Conservation (phyloP, 1,140 invertebrate species). For the Leptinotarsa undecemlineata region DNA sequence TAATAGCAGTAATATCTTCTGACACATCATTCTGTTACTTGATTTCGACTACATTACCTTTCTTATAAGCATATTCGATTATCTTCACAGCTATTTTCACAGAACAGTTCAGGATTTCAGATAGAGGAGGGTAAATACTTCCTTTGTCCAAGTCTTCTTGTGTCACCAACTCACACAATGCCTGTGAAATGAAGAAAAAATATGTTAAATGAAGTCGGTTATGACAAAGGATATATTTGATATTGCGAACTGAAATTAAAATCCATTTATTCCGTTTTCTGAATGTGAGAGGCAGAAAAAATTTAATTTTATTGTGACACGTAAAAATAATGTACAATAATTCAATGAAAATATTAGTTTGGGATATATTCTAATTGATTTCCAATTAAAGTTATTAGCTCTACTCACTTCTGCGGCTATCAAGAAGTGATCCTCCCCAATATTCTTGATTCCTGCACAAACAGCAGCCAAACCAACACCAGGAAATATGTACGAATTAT, state of each 20-base stretch:
- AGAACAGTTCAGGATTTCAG: constrained; percentile 87
- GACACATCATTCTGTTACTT: too few species aligned
- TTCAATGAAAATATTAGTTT: too few species aligned
- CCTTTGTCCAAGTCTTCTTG: constrained; percentile 81
- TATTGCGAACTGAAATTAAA: too few species aligned
- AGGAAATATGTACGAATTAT: constrained; percentile 97
- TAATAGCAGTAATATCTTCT: too few species aligned
- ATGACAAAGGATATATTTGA: too few species aligned
- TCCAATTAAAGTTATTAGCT: too few species aligned
- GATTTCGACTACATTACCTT: constrained; percentile 59
- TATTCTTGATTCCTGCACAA: constrained; percentile 78
- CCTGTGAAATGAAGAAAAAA: constrained; percentile 56
- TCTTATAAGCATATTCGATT: constrained; percentile 86
- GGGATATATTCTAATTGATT: too few species aligned
- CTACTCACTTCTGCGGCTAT: constrained; percentile 72
- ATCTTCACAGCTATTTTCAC: constrained; percentile 83
- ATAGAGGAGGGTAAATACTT: constrained; percentile 92
- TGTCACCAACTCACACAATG: constrained; percentile 81
- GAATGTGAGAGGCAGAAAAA: too few species aligned
- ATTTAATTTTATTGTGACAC: too few species aligned
- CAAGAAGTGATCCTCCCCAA: constrained; percentile 88
- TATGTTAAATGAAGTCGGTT: too few species aligned
- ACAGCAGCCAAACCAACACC: constrained; percentile 88
- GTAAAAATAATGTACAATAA: too few species aligned
- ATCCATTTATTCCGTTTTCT: too few species aligned